A percentile compares a stretch with the other conserved stretches of the same genome.
Conservation (phyloP, 2,888 invertebrate species). For the Agrilus cyanescens region DNA sequence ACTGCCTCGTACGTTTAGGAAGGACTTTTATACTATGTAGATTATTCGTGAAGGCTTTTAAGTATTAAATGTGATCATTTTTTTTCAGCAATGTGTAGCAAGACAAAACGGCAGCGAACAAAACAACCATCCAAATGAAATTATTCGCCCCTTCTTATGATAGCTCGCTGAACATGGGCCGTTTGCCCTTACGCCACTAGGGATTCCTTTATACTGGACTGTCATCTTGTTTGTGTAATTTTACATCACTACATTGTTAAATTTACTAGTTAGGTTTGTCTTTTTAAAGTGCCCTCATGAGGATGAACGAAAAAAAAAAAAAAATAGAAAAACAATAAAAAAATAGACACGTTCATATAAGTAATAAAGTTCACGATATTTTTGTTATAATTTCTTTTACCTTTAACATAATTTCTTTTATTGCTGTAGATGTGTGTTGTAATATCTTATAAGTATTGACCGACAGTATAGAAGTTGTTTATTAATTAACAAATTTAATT, state of each 20-base stretch:
- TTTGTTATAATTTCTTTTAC: too few species aligned
- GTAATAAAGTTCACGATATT: too few species aligned
- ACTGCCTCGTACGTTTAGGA: not conserved
- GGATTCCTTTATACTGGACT: slow-evolving; percentile 38
- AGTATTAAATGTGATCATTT: slow-evolving; percentile 15
- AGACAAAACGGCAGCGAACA: slow-evolving; percentile 72
- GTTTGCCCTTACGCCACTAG: slow-evolving; percentile 52
- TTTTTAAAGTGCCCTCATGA: slow-evolving; percentile 19
- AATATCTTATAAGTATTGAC: too few species aligned
- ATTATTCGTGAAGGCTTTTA: too few species aligned
- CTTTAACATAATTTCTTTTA: too few species aligned
- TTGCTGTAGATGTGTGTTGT: too few species aligned
- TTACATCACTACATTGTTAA: slow-evolving; percentile 14
- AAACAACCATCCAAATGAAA: slow-evolving; percentile 73
- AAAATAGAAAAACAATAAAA: too few species aligned
- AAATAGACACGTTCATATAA: too few species aligned
- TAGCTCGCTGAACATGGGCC: slow-evolving; percentile 59
- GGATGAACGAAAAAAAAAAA: too few species aligned
- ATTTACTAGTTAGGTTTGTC: slow-evolving; percentile 5
- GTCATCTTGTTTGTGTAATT: slow-evolving; percentile 35
- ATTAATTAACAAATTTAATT: too few species aligned
- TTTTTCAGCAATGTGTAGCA: slow-evolving; percentile 65
- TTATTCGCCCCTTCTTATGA: slow-evolving; percentile 58
- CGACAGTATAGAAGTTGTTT: too few species aligned
- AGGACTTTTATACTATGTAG: too few species aligned